Evolutionary conservation across 2,113 vertebrate genomes (phyloP).

Genomic region (Rhynchomys soricoides): DNA sequence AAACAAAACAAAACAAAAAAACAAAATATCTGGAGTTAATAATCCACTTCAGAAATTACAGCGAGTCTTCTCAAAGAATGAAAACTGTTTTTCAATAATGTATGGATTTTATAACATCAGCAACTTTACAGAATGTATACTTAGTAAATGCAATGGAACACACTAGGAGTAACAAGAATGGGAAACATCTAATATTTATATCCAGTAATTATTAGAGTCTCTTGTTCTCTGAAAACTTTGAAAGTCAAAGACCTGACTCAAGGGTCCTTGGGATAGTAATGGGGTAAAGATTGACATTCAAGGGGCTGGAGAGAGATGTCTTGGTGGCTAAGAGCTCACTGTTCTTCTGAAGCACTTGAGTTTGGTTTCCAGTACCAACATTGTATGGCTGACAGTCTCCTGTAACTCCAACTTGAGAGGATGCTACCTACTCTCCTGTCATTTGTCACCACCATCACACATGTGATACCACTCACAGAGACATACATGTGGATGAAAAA

Average conservation of each 20-base stretch:
- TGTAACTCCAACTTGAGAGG: neutral
- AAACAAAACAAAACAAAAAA: neutral
- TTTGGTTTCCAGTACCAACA: neutral
- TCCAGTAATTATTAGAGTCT: neutral
- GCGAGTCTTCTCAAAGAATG: neutral
- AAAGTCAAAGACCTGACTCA: neutral
- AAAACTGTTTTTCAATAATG: neutral
- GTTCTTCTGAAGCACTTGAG: neutral
- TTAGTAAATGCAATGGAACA: neutral
- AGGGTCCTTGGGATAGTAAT: neutral
- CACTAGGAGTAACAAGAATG: neutral
- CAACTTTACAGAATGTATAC: neutral
- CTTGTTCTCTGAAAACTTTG: neutral
- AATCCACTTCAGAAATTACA: neutral
- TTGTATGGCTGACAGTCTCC: no score
- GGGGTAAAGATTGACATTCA: neutral
- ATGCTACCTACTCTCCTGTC: neutral
- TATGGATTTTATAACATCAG: neutral
- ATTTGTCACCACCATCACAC: no score
- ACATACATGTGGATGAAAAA: neutral
- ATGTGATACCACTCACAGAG: neutral
- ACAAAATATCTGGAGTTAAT: neutral
- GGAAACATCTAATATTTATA: neutral
- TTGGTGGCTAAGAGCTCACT: neutral
- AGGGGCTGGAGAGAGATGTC: no score